phyloP scores from a whole-genome alignment of 2,113 vertebrate species.

The Setophaga petechia region DNA sequence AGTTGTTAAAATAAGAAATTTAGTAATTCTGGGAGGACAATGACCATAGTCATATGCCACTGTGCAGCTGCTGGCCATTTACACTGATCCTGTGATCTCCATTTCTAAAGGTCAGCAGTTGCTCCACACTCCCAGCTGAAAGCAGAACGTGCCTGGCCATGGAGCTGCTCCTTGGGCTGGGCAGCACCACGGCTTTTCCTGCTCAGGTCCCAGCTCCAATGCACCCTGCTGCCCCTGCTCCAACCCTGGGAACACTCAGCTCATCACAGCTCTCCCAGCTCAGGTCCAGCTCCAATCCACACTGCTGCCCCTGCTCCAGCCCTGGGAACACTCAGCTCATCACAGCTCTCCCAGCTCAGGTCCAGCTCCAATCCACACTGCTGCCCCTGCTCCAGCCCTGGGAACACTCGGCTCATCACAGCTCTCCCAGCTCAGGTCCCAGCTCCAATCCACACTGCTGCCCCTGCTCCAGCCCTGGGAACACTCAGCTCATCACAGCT shows the following conservation, averaged over 20 bases:
- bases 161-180: not conserved
- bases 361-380: too few relatives aligned
- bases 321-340: too few relatives aligned
- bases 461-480: too few relatives aligned
- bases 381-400: not conserved
- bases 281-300: too few relatives aligned
- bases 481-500: too few relatives aligned
- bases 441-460: too few relatives aligned
- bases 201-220: not conserved
- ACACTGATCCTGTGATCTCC: slow-evolving; percentile 47
- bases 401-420: accelerated
- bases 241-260: accelerated
- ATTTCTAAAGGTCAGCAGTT: slow-evolving; percentile 51
- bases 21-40: slow-evolving; percentile 47
- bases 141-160: not conserved
- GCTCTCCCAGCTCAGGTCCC: too few relatives aligned
- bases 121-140: slow-evolving; percentile 28
- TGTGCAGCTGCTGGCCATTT: slow-evolving; percentile 57
- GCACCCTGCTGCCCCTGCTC: too few relatives aligned
- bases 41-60: slow-evolving; percentile 45
- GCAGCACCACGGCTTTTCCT: accelerated
- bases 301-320: too few relatives aligned
- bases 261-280: accelerated
- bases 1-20: slow-evolving; percentile 53
- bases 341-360: too few relatives aligned